phyloP scores from a whole-genome alignment of 2,888 invertebrate species.

The Mamestra brassicae region DNA sequence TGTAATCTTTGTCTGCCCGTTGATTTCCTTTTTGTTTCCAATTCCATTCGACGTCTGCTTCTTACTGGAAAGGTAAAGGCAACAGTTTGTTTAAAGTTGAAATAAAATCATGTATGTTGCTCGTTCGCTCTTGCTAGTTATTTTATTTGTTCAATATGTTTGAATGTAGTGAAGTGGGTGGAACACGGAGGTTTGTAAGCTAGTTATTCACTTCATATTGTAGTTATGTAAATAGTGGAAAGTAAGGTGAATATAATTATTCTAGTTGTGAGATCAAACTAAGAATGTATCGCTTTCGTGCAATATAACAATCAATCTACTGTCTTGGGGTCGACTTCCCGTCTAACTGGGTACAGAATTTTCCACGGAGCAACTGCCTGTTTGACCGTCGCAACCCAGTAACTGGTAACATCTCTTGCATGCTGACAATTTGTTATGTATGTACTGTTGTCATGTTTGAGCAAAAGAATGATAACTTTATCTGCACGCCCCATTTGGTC shows the following conservation, averaged over 20 bases:
- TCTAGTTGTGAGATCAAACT: background rate
- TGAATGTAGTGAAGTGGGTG: conserved; percentile 10
- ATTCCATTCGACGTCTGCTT: conserved; percentile 47
- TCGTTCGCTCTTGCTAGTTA: conserved; percentile 39
- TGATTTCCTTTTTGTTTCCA: conserved; percentile 54
- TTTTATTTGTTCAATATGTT: conserved; percentile 49
- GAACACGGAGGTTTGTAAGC: background rate
- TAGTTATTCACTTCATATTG: background rate
- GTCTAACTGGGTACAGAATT: background rate
- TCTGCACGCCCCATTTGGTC: too few relatives aligned
- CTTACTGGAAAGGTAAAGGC: conserved; percentile 53
- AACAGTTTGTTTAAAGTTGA: conserved; percentile 50
- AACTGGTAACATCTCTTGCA: too few relatives aligned
- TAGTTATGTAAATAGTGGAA: background rate
- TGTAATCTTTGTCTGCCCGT: conserved; percentile 35
- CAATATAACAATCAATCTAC: background rate
- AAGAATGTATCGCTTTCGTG: background rate
- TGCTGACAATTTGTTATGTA: too few relatives aligned
- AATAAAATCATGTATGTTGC: conserved; percentile 54
- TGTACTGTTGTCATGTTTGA: too few relatives aligned
- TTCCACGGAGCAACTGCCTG: too few relatives aligned
- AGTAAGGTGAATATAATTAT: background rate
- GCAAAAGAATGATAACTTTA: too few relatives aligned
- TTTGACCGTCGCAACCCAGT: too few relatives aligned
- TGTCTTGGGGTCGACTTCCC: background rate